Base-by-base conservation (phyloP, 2,113 vertebrate genomes). In the Brachionichthys hirsutus region DNA sequence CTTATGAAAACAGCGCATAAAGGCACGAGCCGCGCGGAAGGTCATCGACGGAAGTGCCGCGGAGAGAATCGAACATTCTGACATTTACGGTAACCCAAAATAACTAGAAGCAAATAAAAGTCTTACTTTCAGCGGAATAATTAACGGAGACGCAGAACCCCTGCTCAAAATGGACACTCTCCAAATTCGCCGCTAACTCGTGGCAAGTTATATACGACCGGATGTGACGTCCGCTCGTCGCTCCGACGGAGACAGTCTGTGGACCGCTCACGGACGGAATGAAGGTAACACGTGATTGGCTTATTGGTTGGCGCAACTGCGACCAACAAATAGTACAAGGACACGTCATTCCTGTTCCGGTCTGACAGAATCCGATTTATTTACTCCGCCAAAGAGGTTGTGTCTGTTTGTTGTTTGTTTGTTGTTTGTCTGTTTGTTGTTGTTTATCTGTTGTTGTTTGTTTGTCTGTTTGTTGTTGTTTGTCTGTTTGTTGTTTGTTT, bases 161-260 rank as follows among this genome's bases (percentile, higher is more conserved):
- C 67, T 77, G 52, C 58, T 85, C 88, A 85, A 89, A 85, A 89
- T 88, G 86, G 88, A 89, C 80, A 75, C 86, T 78, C 82, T 87
- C 88, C 86, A 72, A 88, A 88, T 85, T 82, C 88, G 69, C 88
- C 84, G 88, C 86, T 88, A 85, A 88, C 88, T 85, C 88, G 88
- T 89, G 88, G 88, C 86, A 82, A 50, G 18, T 76, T 89, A 85
- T 87, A 89, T 88, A 89, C 47, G 54, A 88, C 86, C 88, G 87
- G 87, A 89, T 87, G 75, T 81, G 73, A 66, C 45, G n/a, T n/a
- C n/a, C n/a, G n/a, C n/a, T n/a, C 53, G 0, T 0, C 2, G 51
- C 62, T 56, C 4, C 3, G 0, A 86, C 53, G 13, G 20, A 84
- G 0, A 0, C 0, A 0, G 1, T 0, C 20, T 14, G 18, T 55